These are phyloP conservation scores for Psococerastis gibbosa DNA, from an alignment of 2,888 invertebrate species.

Conservation along the genomic window DNA sequence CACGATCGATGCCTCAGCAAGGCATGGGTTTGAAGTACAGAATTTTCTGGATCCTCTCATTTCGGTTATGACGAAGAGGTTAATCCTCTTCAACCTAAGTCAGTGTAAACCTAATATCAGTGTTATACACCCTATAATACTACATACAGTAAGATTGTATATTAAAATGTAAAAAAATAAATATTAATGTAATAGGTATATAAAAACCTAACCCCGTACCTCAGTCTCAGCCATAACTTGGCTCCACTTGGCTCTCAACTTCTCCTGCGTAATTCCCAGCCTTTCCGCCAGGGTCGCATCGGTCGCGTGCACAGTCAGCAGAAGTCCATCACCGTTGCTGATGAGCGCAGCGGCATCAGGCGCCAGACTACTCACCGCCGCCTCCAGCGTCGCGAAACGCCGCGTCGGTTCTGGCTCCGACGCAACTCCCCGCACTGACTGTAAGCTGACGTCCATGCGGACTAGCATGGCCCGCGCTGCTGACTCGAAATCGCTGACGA, in stretches of 20 bases:
- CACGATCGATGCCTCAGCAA: too few species aligned
- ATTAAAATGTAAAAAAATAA: too few species aligned
- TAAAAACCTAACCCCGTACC: too few species aligned
- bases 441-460: conserved; percentile 37
- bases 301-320: conserved; percentile 36
- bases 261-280: conserved; percentile 36
- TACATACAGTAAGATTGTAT: too few species aligned
- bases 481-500: conserved; percentile 28
- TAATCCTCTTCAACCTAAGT: too few species aligned
- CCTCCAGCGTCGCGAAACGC: conserved; percentile 43
- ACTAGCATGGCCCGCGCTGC: conserved; percentile 31
- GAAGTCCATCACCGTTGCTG: conserved; percentile 56
- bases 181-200: too few species aligned
- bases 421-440: conserved; percentile 36
- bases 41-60: too few species aligned
- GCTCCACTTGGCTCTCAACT: conserved; percentile 40
- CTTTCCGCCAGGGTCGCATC: conserved; percentile 36
- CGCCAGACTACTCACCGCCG: conserved; percentile 41
- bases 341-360: conserved; percentile 60
- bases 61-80: too few species aligned
- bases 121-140: too few species aligned
- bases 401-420: conserved; percentile 40
- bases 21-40: too few species aligned
- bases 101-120: too few species aligned
- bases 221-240: conserved; percentile 43